Conservation (phyloP, 2,797 vertebrate species). For the Epinephelus awoara region DNA sequence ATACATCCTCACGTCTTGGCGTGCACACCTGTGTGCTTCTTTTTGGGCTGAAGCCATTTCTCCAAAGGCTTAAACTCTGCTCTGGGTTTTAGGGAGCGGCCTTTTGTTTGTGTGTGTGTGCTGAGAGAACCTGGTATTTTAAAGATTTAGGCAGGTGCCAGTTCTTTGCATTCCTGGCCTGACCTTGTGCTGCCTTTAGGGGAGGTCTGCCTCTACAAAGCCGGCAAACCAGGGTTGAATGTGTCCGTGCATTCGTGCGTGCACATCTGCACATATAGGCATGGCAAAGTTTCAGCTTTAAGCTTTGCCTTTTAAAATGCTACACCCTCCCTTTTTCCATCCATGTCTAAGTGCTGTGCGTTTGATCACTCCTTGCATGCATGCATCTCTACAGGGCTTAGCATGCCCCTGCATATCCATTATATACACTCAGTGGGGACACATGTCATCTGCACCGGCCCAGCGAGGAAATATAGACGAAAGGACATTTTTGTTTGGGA, state of each 20-base stretch:
- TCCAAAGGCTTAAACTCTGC: conserved; percentile 41
- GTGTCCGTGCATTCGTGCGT: conserved; percentile 1
- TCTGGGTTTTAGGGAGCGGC: conserved; percentile 50
- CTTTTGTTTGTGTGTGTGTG: conserved; percentile 41
- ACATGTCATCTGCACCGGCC: conserved; percentile 25
- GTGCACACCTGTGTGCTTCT: conserved; percentile 17
- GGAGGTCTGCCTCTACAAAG: conserved; percentile 63
- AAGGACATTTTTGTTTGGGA: conserved; percentile 29
- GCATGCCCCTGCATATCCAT: conserved; percentile 6
- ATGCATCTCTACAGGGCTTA: conserved; percentile 15
- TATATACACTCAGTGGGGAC: conserved; percentile 4
- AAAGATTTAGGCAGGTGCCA: conserved; percentile 78
- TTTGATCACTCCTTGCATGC: conserved; percentile 46
- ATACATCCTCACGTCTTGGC: not conserved
- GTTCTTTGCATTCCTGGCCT: conserved; percentile 75
- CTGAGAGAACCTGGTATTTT: conserved; percentile 62
- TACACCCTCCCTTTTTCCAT: conserved; percentile 13
- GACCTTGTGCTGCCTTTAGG: conserved; percentile 70
- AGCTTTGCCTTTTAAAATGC: conserved; percentile 20
- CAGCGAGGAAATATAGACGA: conserved; percentile 14
- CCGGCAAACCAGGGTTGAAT: conserved; percentile 3
- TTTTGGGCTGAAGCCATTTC: conserved; percentile 20
- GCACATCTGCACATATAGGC: conserved; percentile 7
- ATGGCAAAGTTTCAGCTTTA: conserved; percentile 18
- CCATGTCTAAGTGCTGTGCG: conserved; percentile 2